These are phyloP conservation scores for Hyles vespertilio DNA, from an alignment of 1,140 invertebrate genomes.

Conservation along the genomic window DNA sequence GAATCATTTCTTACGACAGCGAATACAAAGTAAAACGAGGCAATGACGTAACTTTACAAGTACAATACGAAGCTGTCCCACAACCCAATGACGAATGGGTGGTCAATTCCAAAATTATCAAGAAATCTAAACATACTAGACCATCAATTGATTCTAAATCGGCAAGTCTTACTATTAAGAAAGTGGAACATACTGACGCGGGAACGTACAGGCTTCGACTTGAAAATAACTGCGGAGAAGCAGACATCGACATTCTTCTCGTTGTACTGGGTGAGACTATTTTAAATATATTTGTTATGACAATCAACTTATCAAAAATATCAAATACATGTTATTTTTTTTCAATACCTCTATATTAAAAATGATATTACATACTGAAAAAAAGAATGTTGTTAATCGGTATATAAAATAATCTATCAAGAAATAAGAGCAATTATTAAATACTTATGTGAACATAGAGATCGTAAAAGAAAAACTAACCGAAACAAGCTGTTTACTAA, in stretches of 20 bases:
- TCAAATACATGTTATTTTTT: too few relatives aligned
- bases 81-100: constrained; percentile 86
- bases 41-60: constrained; percentile 81
- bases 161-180: constrained; percentile 84
- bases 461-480: too few relatives aligned
- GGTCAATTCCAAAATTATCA: constrained; percentile 80
- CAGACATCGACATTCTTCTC: constrained; percentile 80
- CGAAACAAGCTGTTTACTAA: too few relatives aligned
- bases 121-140: constrained; percentile 78
- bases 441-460: too few relatives aligned
- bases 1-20: constrained; percentile 79
- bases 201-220: constrained; percentile 85
- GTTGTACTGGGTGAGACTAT: constrained; percentile 81
- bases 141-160: constrained; percentile 80
- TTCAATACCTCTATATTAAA: too few relatives aligned
- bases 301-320: too few relatives aligned
- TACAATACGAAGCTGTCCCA: constrained; percentile 84
- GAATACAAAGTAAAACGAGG: constrained; percentile 82
- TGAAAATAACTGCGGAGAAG: constrained; percentile 84
- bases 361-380: too few relatives aligned
- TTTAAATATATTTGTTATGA: background rate
- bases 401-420: too few relatives aligned
- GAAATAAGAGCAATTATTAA: too few relatives aligned
- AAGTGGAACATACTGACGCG: constrained; percentile 83
- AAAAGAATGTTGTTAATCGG: too few relatives aligned